Evolutionary conservation across 2,113 vertebrate genomes (phyloP).

Genomic region (Anser brachyrhynchus): DNA sequence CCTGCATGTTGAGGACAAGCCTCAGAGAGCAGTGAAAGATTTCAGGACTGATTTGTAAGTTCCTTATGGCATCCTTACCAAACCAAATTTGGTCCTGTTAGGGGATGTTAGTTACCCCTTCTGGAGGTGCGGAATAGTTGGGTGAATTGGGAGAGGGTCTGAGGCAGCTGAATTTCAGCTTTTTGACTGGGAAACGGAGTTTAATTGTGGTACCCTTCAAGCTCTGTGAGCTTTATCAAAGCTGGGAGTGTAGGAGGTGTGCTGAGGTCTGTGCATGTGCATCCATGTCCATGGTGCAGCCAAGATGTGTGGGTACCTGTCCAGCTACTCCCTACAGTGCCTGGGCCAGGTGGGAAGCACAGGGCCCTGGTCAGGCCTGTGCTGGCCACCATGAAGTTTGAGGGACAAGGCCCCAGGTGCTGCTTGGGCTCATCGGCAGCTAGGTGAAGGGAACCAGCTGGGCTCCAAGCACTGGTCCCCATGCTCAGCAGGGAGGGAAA

Average conservation of each 20-base stretch:
- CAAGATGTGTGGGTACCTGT: not conserved
- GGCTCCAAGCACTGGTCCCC: not conserved
- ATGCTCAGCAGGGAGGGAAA: not conserved
- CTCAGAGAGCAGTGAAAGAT: not conserved
- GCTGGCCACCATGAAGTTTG: not conserved
- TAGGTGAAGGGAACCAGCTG: not conserved
- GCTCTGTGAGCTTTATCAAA: not conserved
- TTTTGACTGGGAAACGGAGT: not conserved
- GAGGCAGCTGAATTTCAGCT: not conserved
- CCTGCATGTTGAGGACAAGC: not conserved
- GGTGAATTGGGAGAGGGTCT: not conserved
- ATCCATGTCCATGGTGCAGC: not conserved
- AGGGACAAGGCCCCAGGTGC: not conserved
- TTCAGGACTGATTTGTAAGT: not conserved
- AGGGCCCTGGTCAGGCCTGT: not conserved
- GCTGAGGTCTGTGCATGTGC: not conserved
- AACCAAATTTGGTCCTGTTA: not conserved
- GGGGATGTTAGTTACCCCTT: no score
- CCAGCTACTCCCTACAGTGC: not conserved
- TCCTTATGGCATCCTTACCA: not conserved
- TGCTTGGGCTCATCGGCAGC: fast-evolving
- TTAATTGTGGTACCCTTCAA: not conserved
- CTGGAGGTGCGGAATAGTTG: not conserved
- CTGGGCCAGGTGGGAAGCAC: not conserved
- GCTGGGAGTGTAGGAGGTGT: not conserved